Percentiles rank a stretch among this genome's conserved stretches.
Evolutionary conservation across 2,797 vertebrate species (phyloP).

Genomic region (Acrocephalus scirpaceus): DNA sequence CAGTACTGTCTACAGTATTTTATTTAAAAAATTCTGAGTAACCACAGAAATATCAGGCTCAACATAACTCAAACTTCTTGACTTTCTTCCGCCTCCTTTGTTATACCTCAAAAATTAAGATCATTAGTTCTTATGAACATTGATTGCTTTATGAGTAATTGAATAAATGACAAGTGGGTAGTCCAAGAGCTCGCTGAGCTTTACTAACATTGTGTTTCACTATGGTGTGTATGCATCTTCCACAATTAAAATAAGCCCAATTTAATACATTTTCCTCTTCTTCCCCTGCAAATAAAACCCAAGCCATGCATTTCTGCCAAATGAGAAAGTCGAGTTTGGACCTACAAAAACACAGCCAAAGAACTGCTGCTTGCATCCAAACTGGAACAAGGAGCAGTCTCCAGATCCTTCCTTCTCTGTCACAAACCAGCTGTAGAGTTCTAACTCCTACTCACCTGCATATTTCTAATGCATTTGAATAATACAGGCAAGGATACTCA

Average conservation of each 20-base stretch:
- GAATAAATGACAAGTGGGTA: not conserved
- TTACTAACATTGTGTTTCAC: not conserved
- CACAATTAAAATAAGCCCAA: not conserved
- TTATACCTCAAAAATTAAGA: not conserved
- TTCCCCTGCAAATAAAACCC: too few relatives aligned
- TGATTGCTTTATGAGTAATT: not conserved
- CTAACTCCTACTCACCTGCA: too few relatives aligned
- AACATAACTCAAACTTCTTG: accelerated
- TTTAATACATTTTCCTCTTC: not conserved
- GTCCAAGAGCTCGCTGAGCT: not conserved
- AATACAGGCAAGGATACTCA: too few relatives aligned
- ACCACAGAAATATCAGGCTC: not conserved
- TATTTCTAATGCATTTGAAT: too few relatives aligned
- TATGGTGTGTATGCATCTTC: accelerated
- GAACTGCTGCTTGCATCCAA: too few relatives aligned
- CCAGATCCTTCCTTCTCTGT: too few relatives aligned
- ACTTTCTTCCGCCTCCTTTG: not conserved
- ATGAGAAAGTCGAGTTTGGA: too few relatives aligned
- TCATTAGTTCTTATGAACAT: not conserved
- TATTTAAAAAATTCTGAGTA: not conserved
- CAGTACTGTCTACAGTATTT: not conserved
- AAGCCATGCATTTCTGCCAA: too few relatives aligned
- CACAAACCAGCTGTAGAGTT: too few relatives aligned
- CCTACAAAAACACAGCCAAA: too few relatives aligned
- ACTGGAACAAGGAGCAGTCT: too few relatives aligned